Conservation (phyloP, 2,888 invertebrate species). For the Metacarcinus magister region DNA sequence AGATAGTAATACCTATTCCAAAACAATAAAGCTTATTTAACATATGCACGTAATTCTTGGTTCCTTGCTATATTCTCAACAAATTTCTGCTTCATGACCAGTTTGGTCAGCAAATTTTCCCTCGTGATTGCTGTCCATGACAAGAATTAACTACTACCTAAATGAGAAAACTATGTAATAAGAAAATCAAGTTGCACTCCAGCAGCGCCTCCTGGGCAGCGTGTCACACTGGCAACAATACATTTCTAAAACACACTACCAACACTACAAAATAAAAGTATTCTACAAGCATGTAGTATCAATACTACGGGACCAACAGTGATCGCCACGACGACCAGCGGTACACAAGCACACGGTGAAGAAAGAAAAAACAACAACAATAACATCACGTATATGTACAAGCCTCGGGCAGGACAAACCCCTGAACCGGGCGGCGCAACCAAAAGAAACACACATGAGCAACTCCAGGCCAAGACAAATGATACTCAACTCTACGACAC, state of each 20-base stretch:
- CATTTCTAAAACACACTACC: background rate
- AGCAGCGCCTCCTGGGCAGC: background rate
- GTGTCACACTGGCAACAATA: background rate
- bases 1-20: too few species aligned
- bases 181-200: background rate
- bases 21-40: too few species aligned
- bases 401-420: too few species aligned
- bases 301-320: background rate
- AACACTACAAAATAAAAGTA: background rate
- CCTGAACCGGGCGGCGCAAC: background rate
- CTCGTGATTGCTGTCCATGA: background rate
- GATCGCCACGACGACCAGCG: background rate
- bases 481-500: background rate
- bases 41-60: too few species aligned
- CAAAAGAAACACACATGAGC: background rate
- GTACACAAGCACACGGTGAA: background rate
- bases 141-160: background rate
- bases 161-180: background rate
- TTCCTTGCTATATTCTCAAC: too few species aligned
- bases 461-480: background rate
- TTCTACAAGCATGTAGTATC: background rate
- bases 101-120: too few species aligned
- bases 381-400: background rate
- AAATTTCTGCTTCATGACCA: too few species aligned
- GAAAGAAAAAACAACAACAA: background rate